Base-by-base conservation (phyloP, 2,113 vertebrate species). In the Protomyctophum bolini region DNA sequence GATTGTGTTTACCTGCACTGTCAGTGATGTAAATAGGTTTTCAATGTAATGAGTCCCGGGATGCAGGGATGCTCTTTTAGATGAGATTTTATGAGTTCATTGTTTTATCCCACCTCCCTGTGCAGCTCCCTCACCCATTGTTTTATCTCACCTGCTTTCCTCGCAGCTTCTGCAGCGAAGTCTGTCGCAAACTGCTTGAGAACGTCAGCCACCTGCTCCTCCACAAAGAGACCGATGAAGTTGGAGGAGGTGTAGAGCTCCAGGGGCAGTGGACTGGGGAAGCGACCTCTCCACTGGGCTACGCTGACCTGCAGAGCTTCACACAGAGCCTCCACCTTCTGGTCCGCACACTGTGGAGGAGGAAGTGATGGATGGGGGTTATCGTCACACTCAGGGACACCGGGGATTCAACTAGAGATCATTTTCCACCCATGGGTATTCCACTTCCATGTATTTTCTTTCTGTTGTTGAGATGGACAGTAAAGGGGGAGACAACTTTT, bases 181-280 rank as follows among this genome's bases (percentile, higher is more conserved):
- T 97, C 96, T 0, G 95, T 89, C 0, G 95, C 95, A 46, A 97
- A 96, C 76, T 91, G 94, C 91, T 96, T 96, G 83, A 97, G 92
- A 69, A 95, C 90, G 63, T 97, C 96, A 0, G 95, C 96, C 0
- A 94, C 91, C 0, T 95, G 93, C 72, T 97, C 96, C 76, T 95
- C 95, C 75, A 97, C 95, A 0, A 97, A 97, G 70, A 97, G 95
- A 33, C 96, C 96, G 0, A 97, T 96, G 90, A 97, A 97, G 89
- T 95, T 96, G 29, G 95, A 94, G 58, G 96, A 96, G 0, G 94
- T 95, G 66, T 96, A 97, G 64, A 96, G 95, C 85, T 96, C 95
- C 84, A 97, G 75, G 6, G 95, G 94, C 69, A 97, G 92, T 0
- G 95, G 95, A 12, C 87, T 87, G 0, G 95, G 94, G 81, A 97